Conservation (phyloP, 2,888 invertebrate genomes). For the Thelaira solivaga region DNA sequence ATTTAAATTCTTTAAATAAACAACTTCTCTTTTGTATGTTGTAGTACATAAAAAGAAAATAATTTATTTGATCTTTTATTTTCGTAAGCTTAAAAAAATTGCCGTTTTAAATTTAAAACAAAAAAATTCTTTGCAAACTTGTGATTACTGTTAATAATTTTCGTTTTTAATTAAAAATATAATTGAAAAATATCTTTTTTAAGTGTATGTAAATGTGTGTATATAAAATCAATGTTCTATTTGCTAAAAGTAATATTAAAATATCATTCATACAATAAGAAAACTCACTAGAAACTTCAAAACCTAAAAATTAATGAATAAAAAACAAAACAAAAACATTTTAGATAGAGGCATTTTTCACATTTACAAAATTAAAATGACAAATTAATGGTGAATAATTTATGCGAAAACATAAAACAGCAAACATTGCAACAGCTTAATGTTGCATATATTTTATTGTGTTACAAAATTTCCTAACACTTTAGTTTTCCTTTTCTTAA, state of each 20-base stretch:
- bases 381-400: constrained; percentile 28
- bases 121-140: too few species aligned
- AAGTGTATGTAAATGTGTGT: not conserved
- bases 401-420: not conserved
- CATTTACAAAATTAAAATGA: not conserved
- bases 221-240: constrained; percentile 28
- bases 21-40: too few species aligned
- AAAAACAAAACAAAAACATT: not conserved
- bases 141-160: constrained; percentile 15
- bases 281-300: not conserved
- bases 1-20: too few species aligned
- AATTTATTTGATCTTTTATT: too few species aligned
- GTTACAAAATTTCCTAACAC: too few species aligned
- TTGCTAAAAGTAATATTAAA: constrained; percentile 23
- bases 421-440: too few species aligned
- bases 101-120: too few species aligned
- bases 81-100: too few species aligned
- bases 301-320: not conserved
- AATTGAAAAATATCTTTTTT: not conserved
- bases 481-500: too few species aligned
- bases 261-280: not conserved
- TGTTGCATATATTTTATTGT: too few species aligned
- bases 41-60: too few species aligned
- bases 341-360: constrained; percentile 43
- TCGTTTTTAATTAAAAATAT: not conserved